A percentile compares a stretch with the other conserved stretches of the same genome.
Evolutionary conservation across 2,797 vertebrate species (phyloP).

Genomic region (Coluber constrictor): DNA sequence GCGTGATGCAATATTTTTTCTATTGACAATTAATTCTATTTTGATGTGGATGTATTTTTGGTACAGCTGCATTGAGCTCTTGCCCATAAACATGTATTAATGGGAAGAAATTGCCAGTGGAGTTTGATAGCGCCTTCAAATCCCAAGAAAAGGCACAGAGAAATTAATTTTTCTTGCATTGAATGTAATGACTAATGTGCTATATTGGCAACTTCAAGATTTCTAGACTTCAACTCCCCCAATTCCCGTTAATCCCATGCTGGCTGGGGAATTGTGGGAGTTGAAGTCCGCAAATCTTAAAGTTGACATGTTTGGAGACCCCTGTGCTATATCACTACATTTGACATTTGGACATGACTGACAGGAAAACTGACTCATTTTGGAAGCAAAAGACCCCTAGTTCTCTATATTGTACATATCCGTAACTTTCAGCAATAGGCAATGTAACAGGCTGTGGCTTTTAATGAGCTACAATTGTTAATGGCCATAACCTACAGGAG

Average conservation of each 20-base stretch:
- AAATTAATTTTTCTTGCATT: not conserved
- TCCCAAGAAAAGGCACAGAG: not conserved
- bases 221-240: not conserved
- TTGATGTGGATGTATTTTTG: not conserved
- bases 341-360: not conserved
- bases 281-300: not conserved
- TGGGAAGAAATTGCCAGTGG: not conserved
- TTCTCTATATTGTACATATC: not conserved
- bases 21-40: not conserved
- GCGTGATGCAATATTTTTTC: not conserved
- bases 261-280: not conserved
- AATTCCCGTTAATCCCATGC: not conserved
- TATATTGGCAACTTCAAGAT: not conserved
- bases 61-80: not conserved
- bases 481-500: not conserved
- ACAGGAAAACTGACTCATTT: not conserved
- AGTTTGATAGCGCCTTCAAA: not conserved
- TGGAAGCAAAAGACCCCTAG: not conserved
- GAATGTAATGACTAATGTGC: not conserved
- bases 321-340: not conserved
- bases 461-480: not conserved
- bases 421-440: not conserved
- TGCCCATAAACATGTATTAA: not conserved
- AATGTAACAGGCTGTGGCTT: not conserved
- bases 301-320: not conserved